Base-by-base conservation (phyloP, 1,140 invertebrate genomes). In the Pinna nobilis region DNA sequence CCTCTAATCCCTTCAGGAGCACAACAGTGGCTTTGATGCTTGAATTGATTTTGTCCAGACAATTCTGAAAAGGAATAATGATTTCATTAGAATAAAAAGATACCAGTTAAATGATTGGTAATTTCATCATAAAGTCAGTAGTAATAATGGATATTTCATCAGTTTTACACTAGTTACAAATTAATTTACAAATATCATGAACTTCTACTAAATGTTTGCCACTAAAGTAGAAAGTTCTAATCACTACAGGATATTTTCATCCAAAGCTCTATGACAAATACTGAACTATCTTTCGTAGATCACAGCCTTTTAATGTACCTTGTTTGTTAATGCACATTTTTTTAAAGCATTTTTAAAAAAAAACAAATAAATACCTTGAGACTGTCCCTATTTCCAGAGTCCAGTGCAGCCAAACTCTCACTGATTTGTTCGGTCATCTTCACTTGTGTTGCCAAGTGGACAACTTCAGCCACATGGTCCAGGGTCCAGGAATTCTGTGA, bases 401-500 rank as follows among this genome's bases (percentile, higher is more conserved):
- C 82, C n/a, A 84, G 50, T n/a, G 77, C 74, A 28, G 61, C 50
- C n/a, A 87, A 63, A 18, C 85, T 78, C 35, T 77, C 75, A 11
- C 76, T 61, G 20, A 87, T 81, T 53, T 84, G 78, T 39, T 82
- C 66, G 1, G 82, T 82, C 78, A 87, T 81, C 65, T 87, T 79
- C 18, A 86, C 76, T 65, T 85, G 81, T 28, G 85, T 87, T 6
- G 81, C 84, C 47, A 87, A 70, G 72, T 87, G 83, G 3, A 86
- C 84, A 32, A 87, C 78, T 65, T 88, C 86, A 20, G 83, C 77
- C 53, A 86, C 84, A 70, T 88, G 84, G 63, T 88, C 86, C 47
- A 86, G 76, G 1, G 82, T 87, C 87, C 86, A 88, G 0, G 84
- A 86, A 15, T 69, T 72, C 15, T 76, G 73, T 0, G 77, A 66